Evolutionary conservation across 30 jellyfish, hydroid and myxozoan species (phyloP).

Genomic region (Cassiopea andromeda): DNA sequence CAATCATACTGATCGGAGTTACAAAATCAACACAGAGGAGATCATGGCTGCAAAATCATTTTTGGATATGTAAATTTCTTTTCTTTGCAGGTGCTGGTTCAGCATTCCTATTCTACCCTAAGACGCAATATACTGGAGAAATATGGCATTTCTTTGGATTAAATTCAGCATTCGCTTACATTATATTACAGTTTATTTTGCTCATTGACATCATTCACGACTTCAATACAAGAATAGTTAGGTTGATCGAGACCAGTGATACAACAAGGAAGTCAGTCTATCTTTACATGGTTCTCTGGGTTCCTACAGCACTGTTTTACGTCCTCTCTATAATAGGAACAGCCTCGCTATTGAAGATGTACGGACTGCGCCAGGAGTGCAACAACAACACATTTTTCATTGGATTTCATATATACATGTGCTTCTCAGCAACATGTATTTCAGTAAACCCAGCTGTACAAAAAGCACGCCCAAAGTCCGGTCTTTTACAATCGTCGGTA

Average conservation of each 20-base stretch:
- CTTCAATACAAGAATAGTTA: constrained; percentile 53
- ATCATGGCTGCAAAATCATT: constrained; percentile 72
- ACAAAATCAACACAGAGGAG: constrained; percentile 52
- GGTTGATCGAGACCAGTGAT: constrained; percentile 68
- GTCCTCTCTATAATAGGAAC: constrained; percentile 54
- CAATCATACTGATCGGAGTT: constrained; percentile 58
- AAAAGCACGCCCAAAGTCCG: constrained; percentile 93
- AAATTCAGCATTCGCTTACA: constrained; percentile 86
- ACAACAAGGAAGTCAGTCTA: constrained; percentile 5
- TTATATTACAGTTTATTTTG: constrained; percentile 74
- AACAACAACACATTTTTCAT: constrained; percentile 82
- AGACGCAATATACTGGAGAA: constrained; percentile 90
- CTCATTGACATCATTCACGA: constrained; percentile 80
- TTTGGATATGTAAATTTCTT: constrained; percentile 66
- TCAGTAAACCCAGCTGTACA: constrained; percentile 91
- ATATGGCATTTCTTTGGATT: constrained; percentile 98
- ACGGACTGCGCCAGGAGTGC: constrained; percentile 85
- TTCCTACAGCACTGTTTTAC: constrained; percentile 77
- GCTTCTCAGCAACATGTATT: constrained; percentile 88
- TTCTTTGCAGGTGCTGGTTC: background rate
- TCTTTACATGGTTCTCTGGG: constrained; percentile 77
- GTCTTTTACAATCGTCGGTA: constrained; percentile 90
- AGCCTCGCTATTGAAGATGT: constrained; percentile 53
- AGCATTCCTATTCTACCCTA: constrained; percentile 64
- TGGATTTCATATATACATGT: constrained; percentile 91